Evolutionary conservation across 2,888 invertebrate species (phyloP).

Genomic region (Nymphalis urticae): DNA sequence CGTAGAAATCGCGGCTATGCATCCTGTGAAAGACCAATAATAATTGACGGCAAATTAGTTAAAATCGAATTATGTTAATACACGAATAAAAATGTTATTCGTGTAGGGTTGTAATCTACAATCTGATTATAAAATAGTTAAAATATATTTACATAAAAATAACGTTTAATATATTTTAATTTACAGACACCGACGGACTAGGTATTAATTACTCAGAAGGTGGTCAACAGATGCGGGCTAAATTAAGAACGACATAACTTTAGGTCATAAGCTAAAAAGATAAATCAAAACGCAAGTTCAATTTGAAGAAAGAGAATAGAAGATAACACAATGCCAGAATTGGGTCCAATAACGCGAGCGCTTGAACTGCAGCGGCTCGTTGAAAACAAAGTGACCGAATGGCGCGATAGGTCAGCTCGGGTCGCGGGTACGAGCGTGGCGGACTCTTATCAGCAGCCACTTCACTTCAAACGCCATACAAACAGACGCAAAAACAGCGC

Average conservation of each 20-base stretch:
- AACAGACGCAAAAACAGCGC: slow-evolving; percentile 78
- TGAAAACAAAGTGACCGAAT: slow-evolving; percentile 78
- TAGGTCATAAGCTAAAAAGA: slow-evolving; percentile 31
- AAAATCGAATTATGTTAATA: not conserved
- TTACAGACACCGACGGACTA: slow-evolving; percentile 29
- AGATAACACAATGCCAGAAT: slow-evolving; percentile 68
- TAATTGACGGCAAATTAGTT: slow-evolving; percentile 19
- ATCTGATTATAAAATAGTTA: too few relatives aligned
- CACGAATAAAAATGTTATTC: too few relatives aligned
- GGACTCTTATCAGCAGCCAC: slow-evolving; percentile 78
- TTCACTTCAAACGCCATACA: slow-evolving; percentile 76
- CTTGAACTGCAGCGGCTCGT: slow-evolving; percentile 75
- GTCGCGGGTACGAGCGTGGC: slow-evolving; percentile 69
- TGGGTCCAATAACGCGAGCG: slow-evolving; percentile 77
- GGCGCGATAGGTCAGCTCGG: slow-evolving; percentile 79
- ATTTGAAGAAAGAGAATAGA: slow-evolving; percentile 23
- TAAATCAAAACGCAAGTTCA: slow-evolving; percentile 37
- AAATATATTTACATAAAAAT: too few relatives aligned
- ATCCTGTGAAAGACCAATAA: slow-evolving; percentile 33
- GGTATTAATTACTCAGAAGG: slow-evolving; percentile 27
- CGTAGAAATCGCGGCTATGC: slow-evolving; percentile 61
- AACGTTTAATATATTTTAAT: slow-evolving; percentile 14
- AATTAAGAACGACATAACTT: slow-evolving; percentile 33
- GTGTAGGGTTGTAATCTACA: too few relatives aligned
- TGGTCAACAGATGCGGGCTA: slow-evolving; percentile 40